Evolutionary conservation across 2,113 vertebrate genomes (phyloP), one percentile per base, ranked within the genome.

Genomic region (Amia ocellicauda): DNA sequence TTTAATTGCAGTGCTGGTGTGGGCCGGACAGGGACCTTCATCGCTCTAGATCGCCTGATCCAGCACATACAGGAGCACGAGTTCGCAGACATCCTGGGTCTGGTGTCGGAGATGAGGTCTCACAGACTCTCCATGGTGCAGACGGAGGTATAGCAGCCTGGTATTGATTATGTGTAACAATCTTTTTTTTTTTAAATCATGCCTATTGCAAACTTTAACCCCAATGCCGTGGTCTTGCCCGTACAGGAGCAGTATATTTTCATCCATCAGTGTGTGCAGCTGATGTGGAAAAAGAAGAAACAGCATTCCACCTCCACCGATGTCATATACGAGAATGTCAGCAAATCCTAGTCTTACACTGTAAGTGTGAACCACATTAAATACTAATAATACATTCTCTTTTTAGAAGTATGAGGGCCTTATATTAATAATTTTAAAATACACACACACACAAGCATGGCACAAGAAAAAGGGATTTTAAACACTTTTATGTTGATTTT

Each of bases 121-220:
- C 94, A 96, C 71, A 87, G 97, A 14, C 93, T 98, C 83, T 98
- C 90, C 31, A 98, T 99, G 97, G 97, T 99, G 36, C 97, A 99
- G 80, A 98, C 97, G 0, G 97, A 99, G 94, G 96, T 97, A 80
- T 54, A 53, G 13, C 3, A 9, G 56, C 8, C n/a, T 11, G 49
- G 9, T 28, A 69, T 14, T 22, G 19, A 16, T 13, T 7, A 53
- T 19, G n/a, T 3, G 31, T 43, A 19, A 16, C 27, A n/a, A n/a
- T n/a, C n/a, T n/a, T n/a, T n/a, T 56, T 20, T 36, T 10, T 40
- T n/a, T 2, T 2, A 29, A 5, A 22, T 11, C 31, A 7, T 31
- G 3, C 7, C 58, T 8, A 58, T 7, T 63, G 13, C 56, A 31
- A 28, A 3, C 26, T 13, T 50, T 40, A 24, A 31, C 13, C 7